phyloP scores from a whole-genome alignment of 2,113 vertebrate species.

The Hyaena hyaena region DNA sequence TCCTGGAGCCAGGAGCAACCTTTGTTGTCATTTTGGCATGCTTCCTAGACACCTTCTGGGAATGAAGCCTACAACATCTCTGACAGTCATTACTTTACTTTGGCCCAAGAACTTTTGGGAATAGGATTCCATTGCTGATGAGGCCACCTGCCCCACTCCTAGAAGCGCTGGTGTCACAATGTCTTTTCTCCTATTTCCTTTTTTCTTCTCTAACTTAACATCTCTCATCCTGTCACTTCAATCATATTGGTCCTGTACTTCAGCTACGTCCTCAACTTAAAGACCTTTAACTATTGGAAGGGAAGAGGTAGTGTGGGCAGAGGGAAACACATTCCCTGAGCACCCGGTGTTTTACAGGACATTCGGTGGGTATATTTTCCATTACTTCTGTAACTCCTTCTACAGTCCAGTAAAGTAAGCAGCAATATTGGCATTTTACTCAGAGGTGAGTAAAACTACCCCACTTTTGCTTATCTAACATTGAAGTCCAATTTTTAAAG shows the following conservation, averaged over 20 bases:
- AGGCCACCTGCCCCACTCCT: background rate
- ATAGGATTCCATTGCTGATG: background rate
- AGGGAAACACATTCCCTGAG: background rate
- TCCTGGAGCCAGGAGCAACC: background rate
- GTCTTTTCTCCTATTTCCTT: background rate
- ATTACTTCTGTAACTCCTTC: background rate
- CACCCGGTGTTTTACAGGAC: background rate
- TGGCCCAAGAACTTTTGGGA: conserved; percentile 18
- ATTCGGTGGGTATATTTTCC: background rate
- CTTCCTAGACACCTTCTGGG: conserved; percentile 19
- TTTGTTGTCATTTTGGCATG: conserved; percentile 23
- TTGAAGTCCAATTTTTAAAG: background rate
- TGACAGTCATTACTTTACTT: background rate
- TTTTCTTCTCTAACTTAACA: background rate
- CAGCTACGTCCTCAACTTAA: background rate
- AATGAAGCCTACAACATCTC: background rate
- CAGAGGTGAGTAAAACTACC: background rate
- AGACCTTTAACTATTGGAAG: background rate
- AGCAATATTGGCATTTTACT: background rate
- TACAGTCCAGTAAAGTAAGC: background rate
- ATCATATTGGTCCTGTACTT: background rate
- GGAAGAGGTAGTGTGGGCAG: background rate
- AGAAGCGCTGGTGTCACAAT: background rate
- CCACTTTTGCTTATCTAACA: background rate
- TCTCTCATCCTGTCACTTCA: background rate